phyloP scores from a whole-genome alignment of 2,888 invertebrate genomes.

The Melanostoma scalare region DNA sequence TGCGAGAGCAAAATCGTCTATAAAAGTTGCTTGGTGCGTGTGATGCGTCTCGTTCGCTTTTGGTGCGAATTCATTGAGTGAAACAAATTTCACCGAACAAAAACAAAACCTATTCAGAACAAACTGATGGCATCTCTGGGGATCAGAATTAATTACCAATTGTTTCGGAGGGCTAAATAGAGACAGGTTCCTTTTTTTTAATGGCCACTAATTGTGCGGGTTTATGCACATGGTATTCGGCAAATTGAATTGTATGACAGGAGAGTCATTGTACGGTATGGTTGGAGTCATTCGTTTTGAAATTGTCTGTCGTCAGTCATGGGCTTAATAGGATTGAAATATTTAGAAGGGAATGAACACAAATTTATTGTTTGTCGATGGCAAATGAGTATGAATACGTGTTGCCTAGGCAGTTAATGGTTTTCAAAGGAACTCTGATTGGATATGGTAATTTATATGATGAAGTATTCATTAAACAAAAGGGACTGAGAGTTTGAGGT shows the following conservation, averaged over 20 bases:
- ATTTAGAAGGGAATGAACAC: constrained; percentile 8
- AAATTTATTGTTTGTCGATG: constrained; percentile 15
- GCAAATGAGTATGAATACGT: neutral
- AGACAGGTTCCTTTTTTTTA: constrained; percentile 1
- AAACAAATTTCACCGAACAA: constrained; percentile 62
- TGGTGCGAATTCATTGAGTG: constrained; percentile 59
- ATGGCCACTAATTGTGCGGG: constrained; percentile 45
- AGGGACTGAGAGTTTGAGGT: no score
- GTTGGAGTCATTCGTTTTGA: constrained; percentile 55
- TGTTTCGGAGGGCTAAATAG: constrained; percentile 42
- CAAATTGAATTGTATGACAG: constrained; percentile 59
- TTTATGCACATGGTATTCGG: constrained; percentile 50
- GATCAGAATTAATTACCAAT: constrained; percentile 68
- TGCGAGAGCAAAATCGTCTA: constrained; percentile 16
- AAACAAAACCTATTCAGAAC: constrained; percentile 58
- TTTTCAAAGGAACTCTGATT: constrained; percentile 10
- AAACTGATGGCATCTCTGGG: constrained; percentile 27
- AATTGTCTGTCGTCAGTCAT: constrained; percentile 34
- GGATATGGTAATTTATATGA: neutral
- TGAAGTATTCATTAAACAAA: neutral
- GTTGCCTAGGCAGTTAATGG: constrained; percentile 9
- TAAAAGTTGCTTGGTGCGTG: constrained; percentile 56
- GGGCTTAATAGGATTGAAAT: constrained; percentile 32
- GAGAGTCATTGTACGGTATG: constrained; percentile 32
- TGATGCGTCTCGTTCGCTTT: constrained; percentile 53